These are phyloP conservation scores for Aleiodes testaceus DNA, from an alignment of 2,888 invertebrate genomes.

Conservation along the genomic window DNA sequence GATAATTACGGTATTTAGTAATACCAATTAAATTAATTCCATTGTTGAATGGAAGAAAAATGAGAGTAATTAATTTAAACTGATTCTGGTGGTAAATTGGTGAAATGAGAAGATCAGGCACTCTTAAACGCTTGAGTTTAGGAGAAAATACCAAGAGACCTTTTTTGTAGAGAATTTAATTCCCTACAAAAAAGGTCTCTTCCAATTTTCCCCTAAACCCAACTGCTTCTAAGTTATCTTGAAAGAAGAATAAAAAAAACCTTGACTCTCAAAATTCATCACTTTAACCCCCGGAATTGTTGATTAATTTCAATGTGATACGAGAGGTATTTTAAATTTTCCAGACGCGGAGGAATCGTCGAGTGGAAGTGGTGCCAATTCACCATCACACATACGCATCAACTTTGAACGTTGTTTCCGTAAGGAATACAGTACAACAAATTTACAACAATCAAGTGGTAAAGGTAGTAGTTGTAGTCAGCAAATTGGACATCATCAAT, in stretches of 20 bases:
- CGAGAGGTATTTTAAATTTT: slow-evolving; percentile 59
- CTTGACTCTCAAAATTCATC: slow-evolving; percentile 6
- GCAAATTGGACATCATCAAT: slow-evolving; percentile 34
- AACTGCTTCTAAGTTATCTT: too few species aligned
- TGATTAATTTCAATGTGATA: slow-evolving; percentile 44
- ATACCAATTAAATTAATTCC: slow-evolving; percentile 21
- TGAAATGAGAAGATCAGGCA: slow-evolving; percentile 33
- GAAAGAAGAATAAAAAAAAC: too few species aligned
- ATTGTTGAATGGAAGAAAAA: slow-evolving; percentile 35
- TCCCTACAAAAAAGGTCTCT: too few species aligned
- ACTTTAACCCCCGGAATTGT: background rate
- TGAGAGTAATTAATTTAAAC: slow-evolving; percentile 55
- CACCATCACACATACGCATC: slow-evolving; percentile 69
- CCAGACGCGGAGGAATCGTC: slow-evolving; percentile 70
- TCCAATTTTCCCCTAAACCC: too few species aligned
- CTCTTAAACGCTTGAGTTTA: slow-evolving; percentile 32
- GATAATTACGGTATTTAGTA: slow-evolving; percentile 40
- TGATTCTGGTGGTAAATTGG: slow-evolving; percentile 35
- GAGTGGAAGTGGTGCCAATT: slow-evolving; percentile 62
- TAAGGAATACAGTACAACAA: slow-evolving; percentile 74
- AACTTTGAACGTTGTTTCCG: slow-evolving; percentile 75
- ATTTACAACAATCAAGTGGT: slow-evolving; percentile 63
- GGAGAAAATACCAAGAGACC: too few species aligned
- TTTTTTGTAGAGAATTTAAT: too few species aligned
- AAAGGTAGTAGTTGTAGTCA: slow-evolving; percentile 59